Evolutionary conservation across 2,888 invertebrate genomes (phyloP), one percentile per base, ranked within the genome.

Genomic region (Ptychoptera albimana): DNA sequence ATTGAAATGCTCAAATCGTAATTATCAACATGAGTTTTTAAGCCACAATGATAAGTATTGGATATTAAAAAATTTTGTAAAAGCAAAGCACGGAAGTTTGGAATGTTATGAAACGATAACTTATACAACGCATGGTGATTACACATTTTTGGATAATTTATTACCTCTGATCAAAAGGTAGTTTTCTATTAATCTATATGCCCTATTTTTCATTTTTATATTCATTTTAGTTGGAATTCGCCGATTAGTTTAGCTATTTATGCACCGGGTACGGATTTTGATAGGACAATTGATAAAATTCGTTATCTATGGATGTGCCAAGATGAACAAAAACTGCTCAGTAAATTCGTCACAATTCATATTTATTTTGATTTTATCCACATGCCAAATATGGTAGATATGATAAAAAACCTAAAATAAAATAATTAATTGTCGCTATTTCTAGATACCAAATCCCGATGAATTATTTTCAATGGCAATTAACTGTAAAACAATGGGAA

Each of bases 101-200:
- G 63, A 59, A 39, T 78, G 77, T 56, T 70, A 72, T 55, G 74
- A 75, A 53, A 71, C 71, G 46, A 69, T 81, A 32, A 80, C 79
- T 0, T 77, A 76, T 53, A 75, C 79, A 10, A 79, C 79, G 0
- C 77, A 80, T 56, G 77, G 74, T 0, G 79, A 79, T 53, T 75
- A 67, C 53, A 75, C 76, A 8, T 80, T 77, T 60, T 67, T 80
- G 50, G 73, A 75, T 52, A 77, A 79, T 59, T 57, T 79, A 48
- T 68, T 70, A 49, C 70, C 71, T 2, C 55, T 80, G 42, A 58
- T 74, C 46, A 65, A 52, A 6, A 57, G 63, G 63, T 63, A 38
- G 54, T 54, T 53, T n/a, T 6, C 8, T 38, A 40, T 4, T 32
- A 12, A n/a, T 10, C 12, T 34, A 15, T 6, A 14, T 34, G n/a